Evolutionary conservation across 2,113 vertebrate genomes (phyloP).

Genomic region (Pseudois nayaur): DNA sequence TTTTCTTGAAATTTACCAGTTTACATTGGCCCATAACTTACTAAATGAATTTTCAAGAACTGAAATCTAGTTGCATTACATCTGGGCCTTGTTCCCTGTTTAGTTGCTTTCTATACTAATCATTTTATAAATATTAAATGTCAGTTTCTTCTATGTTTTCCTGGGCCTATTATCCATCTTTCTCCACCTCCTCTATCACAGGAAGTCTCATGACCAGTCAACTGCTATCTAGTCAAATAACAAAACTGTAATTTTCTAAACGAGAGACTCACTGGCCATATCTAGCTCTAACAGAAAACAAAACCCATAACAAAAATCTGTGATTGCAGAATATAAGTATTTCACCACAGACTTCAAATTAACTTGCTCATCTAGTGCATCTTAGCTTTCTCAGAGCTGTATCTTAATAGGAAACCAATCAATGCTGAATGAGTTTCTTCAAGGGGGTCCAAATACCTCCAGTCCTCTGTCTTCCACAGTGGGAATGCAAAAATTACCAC

Average conservation of each 20-base stretch:
- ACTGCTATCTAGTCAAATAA: neutral
- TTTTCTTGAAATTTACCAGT: neutral
- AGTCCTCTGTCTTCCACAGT: neutral
- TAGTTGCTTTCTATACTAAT: neutral
- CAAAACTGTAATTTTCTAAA: neutral
- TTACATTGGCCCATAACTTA: neutral
- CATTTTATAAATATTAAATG: neutral
- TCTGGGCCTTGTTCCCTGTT: neutral
- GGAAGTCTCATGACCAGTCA: neutral
- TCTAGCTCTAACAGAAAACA: neutral
- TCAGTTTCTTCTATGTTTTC: neutral
- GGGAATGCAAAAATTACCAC: neutral
- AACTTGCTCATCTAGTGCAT: neutral
- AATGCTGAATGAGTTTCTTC: neutral
- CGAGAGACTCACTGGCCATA: neutral
- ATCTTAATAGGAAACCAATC: conserved; percentile 6
- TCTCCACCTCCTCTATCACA: neutral
- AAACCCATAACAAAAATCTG: neutral
- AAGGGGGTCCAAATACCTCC: neutral
- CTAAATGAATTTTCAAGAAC: neutral
- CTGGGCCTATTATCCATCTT: neutral
- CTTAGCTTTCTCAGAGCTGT: neutral
- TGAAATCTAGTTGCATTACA: neutral
- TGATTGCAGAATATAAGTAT: neutral
- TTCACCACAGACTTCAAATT: neutral